Percentiles rank a stretch among this genome's conserved stretches.
These are phyloP conservation scores for Entomyzon cyanotis DNA, from an alignment of 2,113 vertebrate species.

Conservation along the genomic window DNA sequence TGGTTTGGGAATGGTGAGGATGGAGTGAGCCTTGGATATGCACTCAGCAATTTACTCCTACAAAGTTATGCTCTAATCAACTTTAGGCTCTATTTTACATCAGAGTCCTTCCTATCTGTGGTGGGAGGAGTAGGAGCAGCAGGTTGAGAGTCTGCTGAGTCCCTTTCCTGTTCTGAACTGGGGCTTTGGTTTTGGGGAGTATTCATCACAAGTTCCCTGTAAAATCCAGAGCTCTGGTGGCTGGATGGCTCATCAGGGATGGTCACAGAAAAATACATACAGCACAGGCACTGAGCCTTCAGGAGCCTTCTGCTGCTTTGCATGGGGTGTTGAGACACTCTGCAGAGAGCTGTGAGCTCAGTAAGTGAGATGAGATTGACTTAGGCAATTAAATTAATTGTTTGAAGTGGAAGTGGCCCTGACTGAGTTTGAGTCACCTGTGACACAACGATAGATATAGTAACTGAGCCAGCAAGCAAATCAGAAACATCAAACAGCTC, in stretches of 20 bases:
- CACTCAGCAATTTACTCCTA: not conserved
- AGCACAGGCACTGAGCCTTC: not conserved
- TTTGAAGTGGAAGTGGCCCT: not conserved
- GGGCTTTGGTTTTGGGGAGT: not conserved
- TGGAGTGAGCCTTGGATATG: not conserved
- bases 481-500: not conserved
- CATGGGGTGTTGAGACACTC: not conserved
- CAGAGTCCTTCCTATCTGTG: not conserved
- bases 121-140: not conserved
- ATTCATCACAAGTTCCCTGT: not conserved
- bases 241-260: rapidly evolving
- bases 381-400: not conserved
- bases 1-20: not conserved
- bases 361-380: not conserved
- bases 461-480: not conserved
- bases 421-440: not conserved
- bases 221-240: not conserved
- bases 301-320: not conserved
- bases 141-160: not conserved
- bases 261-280: too few species aligned
- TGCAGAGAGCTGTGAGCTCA: not conserved
- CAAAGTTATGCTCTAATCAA: not conserved
- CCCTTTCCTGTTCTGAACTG: not conserved
- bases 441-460: not conserved
- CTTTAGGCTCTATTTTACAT: not conserved